Evolutionary conservation across 1,140 invertebrate species (phyloP), one percentile per base, ranked within the genome.

Genomic region (Drosophila funebris): DNA sequence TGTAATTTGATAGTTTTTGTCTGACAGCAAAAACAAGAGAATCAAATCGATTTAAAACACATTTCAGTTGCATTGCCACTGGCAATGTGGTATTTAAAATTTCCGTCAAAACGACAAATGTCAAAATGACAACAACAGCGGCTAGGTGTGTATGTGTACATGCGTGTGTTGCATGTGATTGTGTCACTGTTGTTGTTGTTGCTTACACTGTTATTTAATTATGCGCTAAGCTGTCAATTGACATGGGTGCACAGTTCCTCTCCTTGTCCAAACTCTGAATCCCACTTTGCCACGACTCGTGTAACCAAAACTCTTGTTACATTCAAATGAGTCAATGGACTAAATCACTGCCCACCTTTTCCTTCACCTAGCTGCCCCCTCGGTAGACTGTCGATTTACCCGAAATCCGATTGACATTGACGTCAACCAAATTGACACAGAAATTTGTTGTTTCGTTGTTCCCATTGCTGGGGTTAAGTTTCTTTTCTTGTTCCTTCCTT

Each of bases 221-320:
- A 87, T 80, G 78, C 74, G 76, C 78, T 82, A 87, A 87, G 82
- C 82, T 87, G 81, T 85, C 81, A 85, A 85, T 58, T 80, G 82
- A 87, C 82, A 87, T 82, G 82, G 83, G 83, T 87, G 71, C 75
- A 77, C 71, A 61, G 41, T 16, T 64, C 37, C 8, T 11, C 43
- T n/a, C n/a, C n/a, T n/a, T n/a, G n/a, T n/a, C n/a, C n/a, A n/a
- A n/a, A n/a, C n/a, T n/a, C n/a, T n/a, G n/a, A 33, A 11, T 27
- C 7, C 4, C 44, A 9, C 29, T 29, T 13, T 4, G 5, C 8
- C 9, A 0, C 57, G 8, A 31, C 18, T 11, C 52, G 14, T 31
- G 62, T 24, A 29, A 14, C 18, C 14, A 60, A 29, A 58, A 73
- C 71, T 39, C 58, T 37, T 33, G 57, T 69, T 69, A 70, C 67